Base-by-base conservation (phyloP, 2,888 invertebrate species). In the Parochlus steinenii region DNA sequence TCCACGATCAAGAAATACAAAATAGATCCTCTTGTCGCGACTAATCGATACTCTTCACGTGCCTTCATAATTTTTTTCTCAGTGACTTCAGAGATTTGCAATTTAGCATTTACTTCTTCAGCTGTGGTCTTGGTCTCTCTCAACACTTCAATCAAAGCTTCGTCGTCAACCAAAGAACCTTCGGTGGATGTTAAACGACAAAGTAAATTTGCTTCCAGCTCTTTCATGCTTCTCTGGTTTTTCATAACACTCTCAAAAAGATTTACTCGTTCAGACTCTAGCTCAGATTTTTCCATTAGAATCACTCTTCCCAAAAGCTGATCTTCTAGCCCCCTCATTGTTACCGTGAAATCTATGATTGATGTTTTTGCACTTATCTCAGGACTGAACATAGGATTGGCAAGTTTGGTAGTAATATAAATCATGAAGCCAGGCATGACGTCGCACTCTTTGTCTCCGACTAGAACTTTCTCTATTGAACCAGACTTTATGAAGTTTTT, bases 401-500 rank as follows among this genome's bases (percentile, higher is more conserved):
- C 86, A 36, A 95, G 59, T 58, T 95, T 95, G 0, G 95, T 95
- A 2, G 95, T 95, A 32, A 95, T 83, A 51, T 93, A 95, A 4
- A 95, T 63, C 76, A 82, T 81, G 52, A 95, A 95, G 0, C 89
- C 90, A 12, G 85, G 83, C 77, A 92, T 81, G 0, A 95, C 89
- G 50, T 95, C 95, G 50, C 89, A 90, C 60, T 95, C 95, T 51
- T 95, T 95, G 54, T 95, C 95, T 0, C 89, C 89, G 0, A 90
- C 82, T 25, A 87, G 71, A 0, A 89, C 87, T 61, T 95, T 95
- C 51, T 89, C 86, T 43, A 92, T 92, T 7, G 87, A 83, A 32
- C 95, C 95, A 6, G 90, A 90, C 61, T 93, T 93, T 35, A 95
- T 92, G 52, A 93, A 95, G 58, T 95, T 95, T 56, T 92, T 95